Percentiles rank a stretch among this genome's conserved stretches.
Evolutionary conservation across 2,113 vertebrate species (phyloP).

Genomic region (Psittacus erithacus): DNA sequence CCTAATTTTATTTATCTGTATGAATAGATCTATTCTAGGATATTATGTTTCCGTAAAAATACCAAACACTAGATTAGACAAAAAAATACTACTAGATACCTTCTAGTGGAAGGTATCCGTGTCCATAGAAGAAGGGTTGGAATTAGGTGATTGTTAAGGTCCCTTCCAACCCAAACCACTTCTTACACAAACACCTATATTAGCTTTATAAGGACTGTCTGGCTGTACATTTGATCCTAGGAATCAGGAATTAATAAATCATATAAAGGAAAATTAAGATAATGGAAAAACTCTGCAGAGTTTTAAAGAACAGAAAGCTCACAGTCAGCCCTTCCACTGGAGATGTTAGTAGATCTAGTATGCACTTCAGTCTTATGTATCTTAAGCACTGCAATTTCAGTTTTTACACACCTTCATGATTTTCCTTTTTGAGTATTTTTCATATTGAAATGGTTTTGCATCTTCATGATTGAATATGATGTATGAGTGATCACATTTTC

Average conservation of each 20-base stretch:
- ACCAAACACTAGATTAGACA: neutral
- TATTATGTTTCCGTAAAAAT: neutral
- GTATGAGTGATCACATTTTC: neutral
- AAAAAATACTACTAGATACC: neutral
- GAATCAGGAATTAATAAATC: neutral
- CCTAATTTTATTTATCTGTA: neutral
- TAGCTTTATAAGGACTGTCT: neutral
- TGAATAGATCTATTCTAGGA: neutral
- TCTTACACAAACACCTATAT: neutral
- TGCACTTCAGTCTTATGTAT: neutral
- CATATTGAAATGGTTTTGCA: neutral
- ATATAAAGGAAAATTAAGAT: neutral
- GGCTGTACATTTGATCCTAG: neutral
- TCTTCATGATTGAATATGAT: neutral
- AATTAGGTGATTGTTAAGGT: neutral
- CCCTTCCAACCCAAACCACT: neutral
- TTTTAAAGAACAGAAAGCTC: neutral
- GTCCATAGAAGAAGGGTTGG: neutral
- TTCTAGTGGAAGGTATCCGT: neutral
- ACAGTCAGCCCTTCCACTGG: accelerated
- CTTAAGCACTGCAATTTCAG: neutral
- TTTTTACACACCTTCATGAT: neutral
- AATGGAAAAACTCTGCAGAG: neutral
- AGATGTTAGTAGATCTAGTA: neutral
- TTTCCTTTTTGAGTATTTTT: neutral